Base-by-base conservation (phyloP, 1,140 invertebrate genomes). In the Matsumurasca onukii region DNA sequence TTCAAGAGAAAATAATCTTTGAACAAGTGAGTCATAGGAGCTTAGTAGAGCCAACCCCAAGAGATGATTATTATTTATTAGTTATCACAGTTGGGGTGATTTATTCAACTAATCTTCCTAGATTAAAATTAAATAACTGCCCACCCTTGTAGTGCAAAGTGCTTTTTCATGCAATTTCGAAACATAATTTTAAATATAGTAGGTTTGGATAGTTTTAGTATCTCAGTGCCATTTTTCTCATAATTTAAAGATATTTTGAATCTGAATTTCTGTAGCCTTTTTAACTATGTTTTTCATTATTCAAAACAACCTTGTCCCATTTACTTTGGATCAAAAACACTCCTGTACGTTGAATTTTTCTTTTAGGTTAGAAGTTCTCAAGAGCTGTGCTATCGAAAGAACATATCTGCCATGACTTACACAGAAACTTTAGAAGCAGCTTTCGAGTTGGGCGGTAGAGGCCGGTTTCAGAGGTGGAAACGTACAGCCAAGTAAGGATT, bases 381-480 rank as follows among this genome's bases (percentile, higher is more conserved):
- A 76, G 82, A 89, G 64, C 84, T 92, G 27, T 89, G 89, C 67
- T 82, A 78, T 71, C 83, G 85, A 62, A 82, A 85, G 9, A 87
- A 87, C 79, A 85, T 86, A 22, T 86, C 89, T 0, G 82, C 84
- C 1, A 78, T 94, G 71, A 88, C 87, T 49, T 94, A 92, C 75
- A 85, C 91, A 0, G 88, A 93, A 73, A 93, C 92, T 0, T 90
- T 89, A 0, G 87, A 90, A 73, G 85, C 87, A 22, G 90, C 91
- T 1, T 91, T 94, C 72, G 82, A 85, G 51, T 84, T 86, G 51
- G 67, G 69, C 29, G 69, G 66, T 2, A 49, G 68, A 22, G 62
- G 63, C 12, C 65, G 63, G 34, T 68, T 69, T 29, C 51, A 51
- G 9, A 70, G 62, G 66, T 73, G 68, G 48, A 63, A 67, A 15